Conservation (phyloP, 30 jellyfish, hydroid and myxozoan genomes). For the Clytia hemisphaerica region DNA sequence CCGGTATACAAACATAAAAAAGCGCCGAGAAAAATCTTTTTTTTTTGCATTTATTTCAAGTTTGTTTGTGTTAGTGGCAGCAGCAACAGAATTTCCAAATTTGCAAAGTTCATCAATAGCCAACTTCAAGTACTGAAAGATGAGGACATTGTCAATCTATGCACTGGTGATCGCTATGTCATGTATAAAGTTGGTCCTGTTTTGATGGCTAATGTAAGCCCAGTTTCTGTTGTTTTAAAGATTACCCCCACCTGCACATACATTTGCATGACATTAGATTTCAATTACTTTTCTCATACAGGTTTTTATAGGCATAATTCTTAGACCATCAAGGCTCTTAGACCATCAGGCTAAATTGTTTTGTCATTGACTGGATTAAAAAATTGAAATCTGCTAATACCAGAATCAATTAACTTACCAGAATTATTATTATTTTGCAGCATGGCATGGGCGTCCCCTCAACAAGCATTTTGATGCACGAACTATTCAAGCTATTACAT, state of each 20-base stretch:
- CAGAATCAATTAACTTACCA: too few species aligned
- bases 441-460: constrained; percentile 98
- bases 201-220: constrained; percentile 66
- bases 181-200: constrained; percentile 91
- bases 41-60: constrained; percentile 17
- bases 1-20: too few species aligned
- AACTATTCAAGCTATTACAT: constrained; percentile 63
- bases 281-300: too few species aligned
- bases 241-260: too few species aligned
- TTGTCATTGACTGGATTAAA: too few species aligned
- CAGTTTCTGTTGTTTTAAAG: too few species aligned
- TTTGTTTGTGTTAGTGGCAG: constrained; percentile 91
- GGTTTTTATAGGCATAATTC: too few species aligned
- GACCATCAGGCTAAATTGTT: too few species aligned
- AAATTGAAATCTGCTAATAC: too few species aligned
- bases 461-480: constrained; percentile 59
- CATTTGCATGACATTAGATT: too few species aligned
- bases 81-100: constrained; percentile 41
- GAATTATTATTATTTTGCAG: constrained; percentile 17
- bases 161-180: constrained; percentile 79
- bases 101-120: constrained; percentile 43
- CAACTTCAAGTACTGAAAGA: constrained; percentile 24
- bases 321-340: too few species aligned
- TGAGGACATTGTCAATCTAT: constrained; percentile 42
- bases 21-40: not conserved